Base-by-base conservation (phyloP, 2,797 vertebrate genomes). In the Melanotaenia pygmaea region DNA sequence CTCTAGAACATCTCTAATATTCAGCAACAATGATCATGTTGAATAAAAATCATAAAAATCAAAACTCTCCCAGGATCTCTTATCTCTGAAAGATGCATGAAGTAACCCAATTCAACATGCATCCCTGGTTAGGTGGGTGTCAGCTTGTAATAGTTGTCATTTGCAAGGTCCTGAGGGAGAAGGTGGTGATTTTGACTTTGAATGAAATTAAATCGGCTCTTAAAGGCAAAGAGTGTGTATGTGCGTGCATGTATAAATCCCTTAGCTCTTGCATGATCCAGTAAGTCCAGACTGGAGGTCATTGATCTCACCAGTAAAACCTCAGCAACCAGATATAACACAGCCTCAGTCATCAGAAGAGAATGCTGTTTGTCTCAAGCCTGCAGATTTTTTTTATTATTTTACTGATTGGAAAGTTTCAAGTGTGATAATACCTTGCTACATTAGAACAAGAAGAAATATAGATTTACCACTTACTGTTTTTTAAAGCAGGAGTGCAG, bases 301-400 rank as follows among this genome's bases (percentile, higher is more conserved):
- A 87, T 74, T 82, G 91, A 93, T 89, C 50, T 59, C 59, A 80
- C 74, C 76, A 82, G 59, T 84, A 80, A 78, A 79, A 53, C 71
- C 72, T 70, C 64, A 64, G 83, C 73, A 73, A 77, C 65, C 59
- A 32, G 64, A 79, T 76, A 84, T 87, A 70, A 88, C 67, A 67
- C 22, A 1, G 0, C 71, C 86, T 89, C 14, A 76, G 85, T 81
- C 58, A 77, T 47, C 8, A 14, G 26, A 64, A 58, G 51, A 76
- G 57, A 61, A 76, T 80, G 64, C 66, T 5, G 10, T 76, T 84
- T 81, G 79, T 20, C 18, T 45, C 20, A 7, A 22, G 28, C 40
- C 40, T 57, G 61, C 67, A 70, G 77, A 6, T 18, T 37, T 37
- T 37, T 34, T 34, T 34, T 7, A 8, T 7, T 34, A 34, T 34